A percentile compares a stretch with the other conserved stretches of the same genome.
These are phyloP conservation scores for Avahi laniger DNA, from an alignment of 2,797 vertebrate genomes.

Conservation along the genomic window DNA sequence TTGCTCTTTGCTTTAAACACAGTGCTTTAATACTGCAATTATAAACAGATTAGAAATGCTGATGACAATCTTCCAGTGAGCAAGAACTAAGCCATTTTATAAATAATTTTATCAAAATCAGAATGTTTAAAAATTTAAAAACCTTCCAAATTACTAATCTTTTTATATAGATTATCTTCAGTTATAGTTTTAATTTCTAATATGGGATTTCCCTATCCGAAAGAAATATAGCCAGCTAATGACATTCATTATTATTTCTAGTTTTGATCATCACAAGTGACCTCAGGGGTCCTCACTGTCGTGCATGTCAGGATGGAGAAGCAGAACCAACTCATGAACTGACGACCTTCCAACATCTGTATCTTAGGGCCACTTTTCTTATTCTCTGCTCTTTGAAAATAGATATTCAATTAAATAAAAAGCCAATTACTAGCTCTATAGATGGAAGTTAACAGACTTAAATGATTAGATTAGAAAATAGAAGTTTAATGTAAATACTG, in stretches of 20 bases:
- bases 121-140: constrained; percentile 17
- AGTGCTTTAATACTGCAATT: constrained; percentile 4
- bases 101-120: constrained; percentile 37
- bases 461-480: not conserved
- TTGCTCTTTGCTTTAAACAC: constrained; percentile 49
- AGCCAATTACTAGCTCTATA: constrained; percentile 42
- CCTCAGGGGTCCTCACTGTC: not conserved
- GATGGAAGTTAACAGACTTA: constrained; percentile 6
- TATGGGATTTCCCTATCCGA: not conserved
- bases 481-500: not conserved
- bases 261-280: not conserved
- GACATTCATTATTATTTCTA: not conserved
- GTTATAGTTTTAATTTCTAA: constrained; percentile 29
- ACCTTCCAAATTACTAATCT: not conserved
- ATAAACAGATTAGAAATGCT: constrained; percentile 16
- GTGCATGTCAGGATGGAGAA: not conserved
- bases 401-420: not conserved
- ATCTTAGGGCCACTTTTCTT: not conserved
- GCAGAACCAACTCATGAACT: not conserved
- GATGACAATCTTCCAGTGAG: not conserved
- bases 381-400: constrained; percentile 4
- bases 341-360: not conserved
- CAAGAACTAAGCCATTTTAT: not conserved
- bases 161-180: not conserved
- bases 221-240: not conserved